Evolutionary conservation across 2,113 vertebrate genomes (phyloP).

Genomic region (Corythornis cristatus): DNA sequence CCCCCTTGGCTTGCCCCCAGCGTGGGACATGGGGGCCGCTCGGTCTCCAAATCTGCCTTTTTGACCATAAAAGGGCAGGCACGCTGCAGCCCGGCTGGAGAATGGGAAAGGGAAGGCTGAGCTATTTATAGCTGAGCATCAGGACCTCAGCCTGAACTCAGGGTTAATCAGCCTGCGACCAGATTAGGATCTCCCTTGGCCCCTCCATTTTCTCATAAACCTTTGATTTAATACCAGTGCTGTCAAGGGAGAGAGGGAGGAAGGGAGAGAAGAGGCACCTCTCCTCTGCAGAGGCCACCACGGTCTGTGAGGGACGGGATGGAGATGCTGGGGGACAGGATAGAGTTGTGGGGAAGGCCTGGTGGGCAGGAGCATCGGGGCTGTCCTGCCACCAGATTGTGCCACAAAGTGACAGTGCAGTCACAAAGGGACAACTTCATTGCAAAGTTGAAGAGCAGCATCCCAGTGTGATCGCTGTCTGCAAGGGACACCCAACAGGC

Average conservation of each 20-base stretch:
- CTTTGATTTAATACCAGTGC: conserved; percentile 49
- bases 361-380: neutral
- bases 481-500: neutral
- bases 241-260: neutral
- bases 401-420: neutral
- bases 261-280: neutral
- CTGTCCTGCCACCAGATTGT: neutral
- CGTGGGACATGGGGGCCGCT: conserved; percentile 64
- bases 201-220: conserved; percentile 70
- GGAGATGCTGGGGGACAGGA: neutral
- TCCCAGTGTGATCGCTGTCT: fast-evolving
- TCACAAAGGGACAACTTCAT: neutral
- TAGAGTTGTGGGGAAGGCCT: neutral
- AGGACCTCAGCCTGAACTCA: conserved; percentile 71
- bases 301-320: neutral
- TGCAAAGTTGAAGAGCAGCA: neutral
- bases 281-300: fast-evolving
- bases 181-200: conserved; percentile 71
- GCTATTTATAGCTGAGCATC: conserved; percentile 81
- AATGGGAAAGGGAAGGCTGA: conserved; percentile 78
- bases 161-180: conserved; percentile 70
- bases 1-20: conserved; percentile 71
- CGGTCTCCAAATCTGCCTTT: conserved; percentile 71
- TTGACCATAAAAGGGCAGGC: conserved; percentile 86
- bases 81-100: conserved; percentile 57